Percentiles rank a stretch among this genome's conserved stretches.
Evolutionary conservation across 2,888 invertebrate species (phyloP).

Genomic region (Listrodromus nycthemerus): DNA sequence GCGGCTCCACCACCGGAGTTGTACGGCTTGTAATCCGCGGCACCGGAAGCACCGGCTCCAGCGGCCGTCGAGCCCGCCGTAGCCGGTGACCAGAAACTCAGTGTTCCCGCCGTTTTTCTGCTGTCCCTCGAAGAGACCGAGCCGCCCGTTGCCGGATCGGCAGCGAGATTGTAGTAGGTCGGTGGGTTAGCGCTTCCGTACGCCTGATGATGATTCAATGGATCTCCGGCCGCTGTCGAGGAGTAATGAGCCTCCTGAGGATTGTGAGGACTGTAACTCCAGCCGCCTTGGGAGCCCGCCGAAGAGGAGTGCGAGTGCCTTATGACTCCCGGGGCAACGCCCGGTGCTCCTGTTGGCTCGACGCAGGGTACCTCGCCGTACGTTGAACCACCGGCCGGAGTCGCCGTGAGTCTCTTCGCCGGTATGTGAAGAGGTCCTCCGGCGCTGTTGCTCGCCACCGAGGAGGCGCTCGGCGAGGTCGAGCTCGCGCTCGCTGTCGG

Average conservation of each 20-base stretch:
- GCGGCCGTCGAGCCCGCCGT: slow-evolving; percentile 84
- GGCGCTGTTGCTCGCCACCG: slow-evolving; percentile 88
- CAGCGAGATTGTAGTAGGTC: slow-evolving; percentile 90
- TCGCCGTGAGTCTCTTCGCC: slow-evolving; percentile 90
- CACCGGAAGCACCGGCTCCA: slow-evolving; percentile 80
- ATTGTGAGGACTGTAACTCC: slow-evolving; percentile 90
- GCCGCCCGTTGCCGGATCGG: slow-evolving; percentile 84
- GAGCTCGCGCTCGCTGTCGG: slow-evolving; percentile 88
- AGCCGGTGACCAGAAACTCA: slow-evolving; percentile 90
- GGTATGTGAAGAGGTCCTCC: slow-evolving; percentile 95
- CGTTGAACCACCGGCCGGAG: slow-evolving; percentile 85
- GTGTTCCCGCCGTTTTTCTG: slow-evolving; percentile 85
- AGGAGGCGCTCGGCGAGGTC: slow-evolving; percentile 86
- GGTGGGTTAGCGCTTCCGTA: slow-evolving; percentile 88
- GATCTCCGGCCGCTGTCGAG: slow-evolving; percentile 86
- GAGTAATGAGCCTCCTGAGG: slow-evolving; percentile 82
- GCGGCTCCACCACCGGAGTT: slow-evolving; percentile 87
- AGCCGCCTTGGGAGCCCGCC: slow-evolving; percentile 85
- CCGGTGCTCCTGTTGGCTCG: slow-evolving; percentile 85
- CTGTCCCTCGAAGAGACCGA: slow-evolving; percentile 87
- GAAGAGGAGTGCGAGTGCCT: slow-evolving; percentile 87
- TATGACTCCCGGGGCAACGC: slow-evolving; percentile 89
- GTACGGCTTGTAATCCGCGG: slow-evolving; percentile 84
- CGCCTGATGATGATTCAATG: slow-evolving; percentile 88
- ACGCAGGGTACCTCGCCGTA: slow-evolving; percentile 83